phyloP scores from a whole-genome alignment of 2,797 vertebrate species.

The Clarias platycephalus region DNA sequence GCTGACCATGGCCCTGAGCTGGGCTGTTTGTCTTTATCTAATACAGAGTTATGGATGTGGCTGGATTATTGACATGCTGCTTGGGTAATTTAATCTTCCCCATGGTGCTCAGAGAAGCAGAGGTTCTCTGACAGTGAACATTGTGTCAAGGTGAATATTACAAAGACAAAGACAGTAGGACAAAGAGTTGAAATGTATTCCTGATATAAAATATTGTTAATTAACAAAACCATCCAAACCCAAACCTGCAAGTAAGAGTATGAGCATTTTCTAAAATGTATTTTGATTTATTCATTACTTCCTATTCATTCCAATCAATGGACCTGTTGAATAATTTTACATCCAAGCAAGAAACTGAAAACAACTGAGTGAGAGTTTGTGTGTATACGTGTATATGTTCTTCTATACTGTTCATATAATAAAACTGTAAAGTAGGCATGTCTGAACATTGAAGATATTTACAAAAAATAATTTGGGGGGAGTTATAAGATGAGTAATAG shows the following conservation, averaged over 20 bases:
- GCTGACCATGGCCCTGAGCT: not conserved
- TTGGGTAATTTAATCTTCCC: constrained; percentile 53
- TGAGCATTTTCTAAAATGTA: not conserved
- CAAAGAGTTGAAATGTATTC: not conserved
- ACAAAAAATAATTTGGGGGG: too few relatives aligned
- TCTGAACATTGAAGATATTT: too few relatives aligned
- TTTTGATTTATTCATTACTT: not conserved
- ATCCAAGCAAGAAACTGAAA: not conserved
- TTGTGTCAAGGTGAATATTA: constrained; percentile 38
- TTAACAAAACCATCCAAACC: not conserved
- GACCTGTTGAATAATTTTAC: not conserved
- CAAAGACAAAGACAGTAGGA: constrained; percentile 4
- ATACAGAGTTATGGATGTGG: constrained; percentile 38
- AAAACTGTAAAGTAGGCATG: too few relatives aligned
- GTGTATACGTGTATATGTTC: too few relatives aligned
- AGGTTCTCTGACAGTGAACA: constrained; percentile 34
- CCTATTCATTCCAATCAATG: not conserved
- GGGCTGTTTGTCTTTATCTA: constrained; percentile 12
- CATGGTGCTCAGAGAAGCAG: constrained; percentile 35
- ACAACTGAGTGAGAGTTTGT: too few relatives aligned
- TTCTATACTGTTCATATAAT: not conserved
- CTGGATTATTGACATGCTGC: constrained; percentile 36
- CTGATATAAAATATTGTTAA: not conserved
- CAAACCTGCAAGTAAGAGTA: not conserved
- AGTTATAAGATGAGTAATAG: too few relatives aligned